Base-by-base conservation (phyloP, 2,888 invertebrate species). In the Lordiphosa andalusiaca region DNA sequence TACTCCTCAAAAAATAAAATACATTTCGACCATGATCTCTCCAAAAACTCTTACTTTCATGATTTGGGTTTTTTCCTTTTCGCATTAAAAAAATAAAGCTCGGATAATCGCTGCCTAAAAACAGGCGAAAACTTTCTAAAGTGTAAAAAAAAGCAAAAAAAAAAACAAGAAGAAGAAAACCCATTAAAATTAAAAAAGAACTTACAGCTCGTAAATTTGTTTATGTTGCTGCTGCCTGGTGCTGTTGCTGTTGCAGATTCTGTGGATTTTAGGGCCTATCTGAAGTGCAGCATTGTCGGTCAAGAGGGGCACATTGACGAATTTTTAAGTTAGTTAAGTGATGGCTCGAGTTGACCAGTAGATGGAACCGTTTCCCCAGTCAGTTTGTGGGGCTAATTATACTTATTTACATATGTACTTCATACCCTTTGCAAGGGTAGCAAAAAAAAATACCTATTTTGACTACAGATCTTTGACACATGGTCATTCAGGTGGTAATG, bases 261-360 rank as follows among this genome's bases (percentile, higher is more conserved):
- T 55, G 69, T 61, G 64, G 56, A 64, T 74, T 73, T 67, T 66
- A 69, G 69, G 67, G 74, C 74, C 74, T 75, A 75, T 77, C 71
- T 63, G 73, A 64, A 57, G 38, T 23, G 35, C 23, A 25, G 49
- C 21, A 23, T 30, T 21, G 57, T 40, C 21, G 61, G 30, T 30
- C 25, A 2, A 7, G 25, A 25, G 6, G 59, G 68, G 65, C 56
- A 60, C 66, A 37, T 48, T 77, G 73, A 73, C 66, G 67, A 73
- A 70, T 42, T 46, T 47, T 47, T 41, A 36, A 51, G 55, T 13
- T 25, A 23, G 4, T 23, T 23, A 5, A 23, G 23, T 0, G 5
- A 23, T 23, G 4, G 23, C 6, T 5, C 23, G 1, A 5, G 23
- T 0, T 23, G 6, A 23, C 4, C 5, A 23, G 6, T 23, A 5